These are phyloP conservation scores for Oryzias melastigma DNA, from an alignment of 2,113 vertebrate species.

Conservation along the genomic window DNA sequence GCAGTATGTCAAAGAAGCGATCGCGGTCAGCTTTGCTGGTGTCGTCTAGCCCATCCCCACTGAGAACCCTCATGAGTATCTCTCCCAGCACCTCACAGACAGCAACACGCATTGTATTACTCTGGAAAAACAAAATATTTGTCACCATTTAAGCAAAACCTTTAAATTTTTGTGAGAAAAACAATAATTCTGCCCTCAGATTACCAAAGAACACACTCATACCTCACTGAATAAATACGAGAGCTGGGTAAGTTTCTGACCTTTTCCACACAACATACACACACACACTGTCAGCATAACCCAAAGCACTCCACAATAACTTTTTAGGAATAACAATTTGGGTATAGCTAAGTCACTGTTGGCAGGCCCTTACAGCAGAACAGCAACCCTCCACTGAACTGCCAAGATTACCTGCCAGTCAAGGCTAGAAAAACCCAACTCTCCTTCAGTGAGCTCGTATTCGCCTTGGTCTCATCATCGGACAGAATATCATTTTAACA, in stretches of 20 bases:
- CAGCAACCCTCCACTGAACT: constrained; percentile 66
- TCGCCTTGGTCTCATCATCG: constrained; percentile 77
- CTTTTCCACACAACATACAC: constrained; percentile 23
- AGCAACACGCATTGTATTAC: constrained; percentile 86
- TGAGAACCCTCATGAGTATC: constrained; percentile 84
- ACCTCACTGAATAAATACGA: constrained; percentile 51
- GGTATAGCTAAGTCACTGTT: constrained; percentile 54
- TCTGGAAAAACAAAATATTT: constrained; percentile 68
- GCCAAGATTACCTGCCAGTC: constrained; percentile 75
- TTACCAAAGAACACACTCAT: constrained; percentile 70
- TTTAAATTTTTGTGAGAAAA: not conserved
- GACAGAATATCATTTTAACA: constrained; percentile 26
- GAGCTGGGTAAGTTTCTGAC: constrained; percentile 46
- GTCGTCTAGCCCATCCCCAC: constrained; percentile 85
- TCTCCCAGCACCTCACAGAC: constrained; percentile 87
- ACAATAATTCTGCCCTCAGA: constrained; percentile 63
- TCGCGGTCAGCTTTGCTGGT: constrained; percentile 83
- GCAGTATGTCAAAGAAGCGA: constrained; percentile 86
- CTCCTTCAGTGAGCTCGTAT: constrained; percentile 66
- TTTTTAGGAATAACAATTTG: constrained; percentile 39
- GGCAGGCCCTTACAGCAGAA: constrained; percentile 77
- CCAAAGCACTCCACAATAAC: constrained; percentile 26
- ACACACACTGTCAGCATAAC: constrained; percentile 51
- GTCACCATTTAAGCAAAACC: not conserved
- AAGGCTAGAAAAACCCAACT: constrained; percentile 45